phyloP scores from a whole-genome alignment of 2,797 vertebrate genomes.

The Labeo calbasu region DNA sequence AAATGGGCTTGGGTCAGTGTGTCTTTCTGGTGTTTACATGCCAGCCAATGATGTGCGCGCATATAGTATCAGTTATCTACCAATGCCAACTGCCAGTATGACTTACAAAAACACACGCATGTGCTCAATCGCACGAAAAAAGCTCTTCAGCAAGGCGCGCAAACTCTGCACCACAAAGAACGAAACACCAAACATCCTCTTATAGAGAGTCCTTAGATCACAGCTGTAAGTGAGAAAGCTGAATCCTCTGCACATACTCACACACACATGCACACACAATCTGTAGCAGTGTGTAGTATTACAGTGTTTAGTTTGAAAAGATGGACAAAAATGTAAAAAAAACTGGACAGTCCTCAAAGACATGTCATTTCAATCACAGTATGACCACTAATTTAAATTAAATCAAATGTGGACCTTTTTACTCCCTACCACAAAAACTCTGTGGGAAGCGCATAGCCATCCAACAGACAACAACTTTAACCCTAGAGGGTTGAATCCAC shows the following conservation, averaged over 20 bases:
- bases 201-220: slow-evolving; percentile 45
- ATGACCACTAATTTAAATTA: background rate
- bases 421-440: background rate
- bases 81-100: background rate
- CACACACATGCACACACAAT: slow-evolving; percentile 2
- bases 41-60: background rate
- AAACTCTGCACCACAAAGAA: slow-evolving; percentile 51
- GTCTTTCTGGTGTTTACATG: background rate
- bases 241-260: slow-evolving; percentile 57
- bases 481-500: background rate
- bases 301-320: background rate
- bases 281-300: slow-evolving; percentile 18
- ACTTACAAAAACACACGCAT: background rate
- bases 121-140: slow-evolving; percentile 1
- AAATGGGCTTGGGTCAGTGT: background rate
- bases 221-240: slow-evolving; percentile 34
- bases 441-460: background rate
- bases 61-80: background rate
- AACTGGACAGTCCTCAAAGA: background rate
- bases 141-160: slow-evolving; percentile 26
- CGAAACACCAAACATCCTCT: slow-evolving; percentile 60
- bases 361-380: background rate
- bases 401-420: slow-evolving; percentile 14
- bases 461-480: background rate
- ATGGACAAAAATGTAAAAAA: background rate